Base-by-base conservation (phyloP, 2,113 vertebrate species). In the Hylia prasina region DNA sequence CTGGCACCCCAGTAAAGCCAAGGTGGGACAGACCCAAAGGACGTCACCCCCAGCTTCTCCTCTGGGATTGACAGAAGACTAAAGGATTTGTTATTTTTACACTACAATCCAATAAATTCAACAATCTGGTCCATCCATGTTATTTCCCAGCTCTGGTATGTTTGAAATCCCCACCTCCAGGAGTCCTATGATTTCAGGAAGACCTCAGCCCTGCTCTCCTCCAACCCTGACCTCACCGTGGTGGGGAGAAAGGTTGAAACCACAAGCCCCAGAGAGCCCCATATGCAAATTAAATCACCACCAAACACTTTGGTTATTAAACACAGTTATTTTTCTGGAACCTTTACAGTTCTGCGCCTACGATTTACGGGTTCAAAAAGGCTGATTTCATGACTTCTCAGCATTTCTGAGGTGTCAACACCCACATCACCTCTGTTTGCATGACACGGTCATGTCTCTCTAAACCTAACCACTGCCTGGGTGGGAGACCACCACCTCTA, bases 201-300 rank as follows among this genome's bases (percentile, higher is more conserved):
- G 83, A 72, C 50, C 75, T 94, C 91, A 76, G 39, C 70, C 47
- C 47, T 18, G 18, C 31, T 69, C 54, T 75, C 27, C 69, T 58
- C 37, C 66, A 91, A 68, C 70, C 65, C 66, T 37, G 89, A 79
- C 91, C 63, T 88, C 75, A 19, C 50, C 0, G 0, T 22, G 65
- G 30, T 7, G 11, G 85, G 80, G 31, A 77, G 53, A 56, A 79
- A 84, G 30, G 72, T 33, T 64, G 77, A 91, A 95, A 87, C 91
- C 89, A 75, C 75, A 61, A 79, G 27, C 61, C 77, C 77, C 53
- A 3, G 3, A 77, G 56, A 77, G 75, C 71, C 71, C 71, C 54
- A 17, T 27, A 96, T 94, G 95, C 93, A 96, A 96, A 97, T 91
- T 12, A 69, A 93, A 91, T 76, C 73, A 45, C 84, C 35, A 65